Conservation (phyloP, 2,888 invertebrate species). For the Euphydryas editha region DNA sequence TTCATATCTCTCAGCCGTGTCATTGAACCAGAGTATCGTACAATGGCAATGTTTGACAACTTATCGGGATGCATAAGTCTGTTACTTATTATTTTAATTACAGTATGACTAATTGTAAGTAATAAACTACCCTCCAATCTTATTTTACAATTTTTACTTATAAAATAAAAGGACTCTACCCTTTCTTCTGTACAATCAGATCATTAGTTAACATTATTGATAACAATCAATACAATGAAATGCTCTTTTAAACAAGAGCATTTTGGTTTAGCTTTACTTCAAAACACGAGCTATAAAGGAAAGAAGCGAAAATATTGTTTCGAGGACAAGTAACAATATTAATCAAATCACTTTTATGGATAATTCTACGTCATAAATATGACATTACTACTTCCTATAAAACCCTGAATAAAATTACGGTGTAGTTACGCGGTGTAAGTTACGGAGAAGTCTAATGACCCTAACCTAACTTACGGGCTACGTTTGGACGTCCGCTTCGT, state of each 20-base stretch:
- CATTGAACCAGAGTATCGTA: constrained; percentile 67
- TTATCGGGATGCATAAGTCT: constrained; percentile 53
- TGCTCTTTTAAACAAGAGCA: too few relatives aligned
- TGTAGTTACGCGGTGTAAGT: neutral
- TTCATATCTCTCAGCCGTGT: constrained; percentile 54
- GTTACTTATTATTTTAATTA: constrained; percentile 46
- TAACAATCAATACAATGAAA: too few relatives aligned
- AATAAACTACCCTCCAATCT: too few relatives aligned
- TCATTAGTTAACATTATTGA: too few relatives aligned
- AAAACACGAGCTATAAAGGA: too few relatives aligned
- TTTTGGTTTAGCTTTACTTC: too few relatives aligned
- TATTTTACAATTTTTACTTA: too few relatives aligned
- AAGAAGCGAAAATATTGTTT: too few relatives aligned
- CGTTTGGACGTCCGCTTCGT: constrained; percentile 29
- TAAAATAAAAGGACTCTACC: too few relatives aligned
- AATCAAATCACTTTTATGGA: neutral
- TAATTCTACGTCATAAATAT: neutral
- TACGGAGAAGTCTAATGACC: constrained; percentile 35
- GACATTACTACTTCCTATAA: neutral
- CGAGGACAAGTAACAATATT: too few relatives aligned
- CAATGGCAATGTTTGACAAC: constrained; percentile 53
- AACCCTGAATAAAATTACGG: neutral
- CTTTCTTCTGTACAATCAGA: too few relatives aligned
- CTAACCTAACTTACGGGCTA: constrained; percentile 35
- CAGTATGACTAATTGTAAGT: constrained; percentile 18